Conservation (phyloP, 2,113 vertebrate species). For the Heterochromis multidens region DNA sequence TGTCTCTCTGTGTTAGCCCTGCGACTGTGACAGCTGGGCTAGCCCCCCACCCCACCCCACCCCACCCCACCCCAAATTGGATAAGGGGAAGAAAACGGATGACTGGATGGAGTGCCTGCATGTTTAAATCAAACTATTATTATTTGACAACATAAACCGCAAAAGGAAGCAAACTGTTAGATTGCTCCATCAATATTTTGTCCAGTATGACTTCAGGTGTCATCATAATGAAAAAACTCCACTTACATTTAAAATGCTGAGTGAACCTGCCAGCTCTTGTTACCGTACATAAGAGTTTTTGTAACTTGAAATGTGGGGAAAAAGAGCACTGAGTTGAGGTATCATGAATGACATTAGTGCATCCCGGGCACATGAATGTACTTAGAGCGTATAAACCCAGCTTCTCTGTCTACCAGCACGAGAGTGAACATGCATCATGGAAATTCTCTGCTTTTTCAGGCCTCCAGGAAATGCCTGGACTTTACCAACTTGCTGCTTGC, state of each 20-base stretch:
- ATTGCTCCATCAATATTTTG: neutral
- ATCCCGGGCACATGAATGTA: neutral
- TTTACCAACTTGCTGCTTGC: neutral
- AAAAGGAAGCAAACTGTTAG: no score
- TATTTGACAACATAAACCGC: neutral
- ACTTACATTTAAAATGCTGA: no score
- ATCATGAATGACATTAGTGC: neutral
- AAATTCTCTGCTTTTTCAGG: neutral
- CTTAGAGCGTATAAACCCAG: neutral
- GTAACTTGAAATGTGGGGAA: neutral
- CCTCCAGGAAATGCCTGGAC: constrained; percentile 27
- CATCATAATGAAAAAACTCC: neutral
- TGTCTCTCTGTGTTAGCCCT: no score
- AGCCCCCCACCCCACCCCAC: neutral
- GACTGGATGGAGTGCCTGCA: neutral
- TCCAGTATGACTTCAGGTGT: neutral
- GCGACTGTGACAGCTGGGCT: no score
- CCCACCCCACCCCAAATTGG: neutral
- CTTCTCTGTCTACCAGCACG: neutral
- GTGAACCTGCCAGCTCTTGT: neutral
- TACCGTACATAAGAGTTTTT: neutral
- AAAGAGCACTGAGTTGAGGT: neutral
- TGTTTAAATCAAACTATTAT: neutral
- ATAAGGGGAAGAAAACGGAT: neutral
- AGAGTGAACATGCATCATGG: neutral